Conservation (phyloP, 1,140 invertebrate species). For the Solenopsis invicta region DNA sequence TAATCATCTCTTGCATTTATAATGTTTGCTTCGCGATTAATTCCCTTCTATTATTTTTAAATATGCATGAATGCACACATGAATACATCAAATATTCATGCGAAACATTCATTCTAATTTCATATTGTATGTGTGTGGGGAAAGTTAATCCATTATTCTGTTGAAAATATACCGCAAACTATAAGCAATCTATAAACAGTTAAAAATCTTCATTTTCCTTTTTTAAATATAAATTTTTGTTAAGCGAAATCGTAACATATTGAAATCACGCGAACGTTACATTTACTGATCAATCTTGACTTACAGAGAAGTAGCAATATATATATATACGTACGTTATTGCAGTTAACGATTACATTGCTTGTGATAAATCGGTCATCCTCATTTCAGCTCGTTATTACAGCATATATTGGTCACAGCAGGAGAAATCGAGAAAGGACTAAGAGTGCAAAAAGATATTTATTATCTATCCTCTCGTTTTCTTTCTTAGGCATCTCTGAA, state of each 20-base stretch:
- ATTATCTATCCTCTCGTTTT: neutral
- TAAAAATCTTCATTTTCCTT: neutral
- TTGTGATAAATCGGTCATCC: neutral
- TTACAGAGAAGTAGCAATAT: neutral
- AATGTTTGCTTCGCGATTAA: neutral
- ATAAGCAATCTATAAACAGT: neutral
- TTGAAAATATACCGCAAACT: neutral
- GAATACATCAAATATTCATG: neutral
- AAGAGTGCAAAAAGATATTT: neutral
- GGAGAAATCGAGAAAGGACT: slow-evolving; percentile 35
- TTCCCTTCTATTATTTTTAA: neutral
- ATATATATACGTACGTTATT: slow-evolving; percentile 25
- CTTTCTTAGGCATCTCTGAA: slow-evolving; percentile 25
- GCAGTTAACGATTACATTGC: slow-evolving; percentile 1
- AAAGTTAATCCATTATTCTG: neutral
- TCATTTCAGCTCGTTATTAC: neutral
- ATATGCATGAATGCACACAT: neutral
- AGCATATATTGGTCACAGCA: neutral
- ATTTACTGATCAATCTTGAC: neutral
- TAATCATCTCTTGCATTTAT: neutral
- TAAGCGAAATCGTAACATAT: neutral
- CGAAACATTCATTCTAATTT: slow-evolving; percentile 11
- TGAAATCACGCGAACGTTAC: slow-evolving; percentile 5
- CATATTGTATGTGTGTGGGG: neutral
- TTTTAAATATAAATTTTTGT: neutral